phyloP scores from a whole-genome alignment of 2,797 vertebrate species.

The Platyrinchus mystaceus region DNA sequence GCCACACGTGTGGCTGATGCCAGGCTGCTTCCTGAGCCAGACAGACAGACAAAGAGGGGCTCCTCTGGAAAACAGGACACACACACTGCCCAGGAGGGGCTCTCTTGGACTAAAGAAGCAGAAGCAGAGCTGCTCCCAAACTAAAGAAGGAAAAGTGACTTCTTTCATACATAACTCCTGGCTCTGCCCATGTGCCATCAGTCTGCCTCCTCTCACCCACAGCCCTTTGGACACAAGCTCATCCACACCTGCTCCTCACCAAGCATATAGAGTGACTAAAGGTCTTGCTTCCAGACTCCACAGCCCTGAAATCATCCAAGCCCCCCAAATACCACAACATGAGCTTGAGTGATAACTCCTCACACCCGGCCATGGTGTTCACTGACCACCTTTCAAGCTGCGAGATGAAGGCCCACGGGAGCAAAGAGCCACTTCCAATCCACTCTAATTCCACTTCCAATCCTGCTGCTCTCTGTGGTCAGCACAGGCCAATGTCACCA shows the following conservation, averaged over 20 bases:
- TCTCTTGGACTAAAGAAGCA: neutral
- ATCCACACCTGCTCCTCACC: neutral
- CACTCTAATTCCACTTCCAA: neutral
- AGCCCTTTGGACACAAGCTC: neutral
- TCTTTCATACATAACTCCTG: fast-evolving
- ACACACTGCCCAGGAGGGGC: neutral
- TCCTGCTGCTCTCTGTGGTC: neutral
- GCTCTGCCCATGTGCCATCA: neutral
- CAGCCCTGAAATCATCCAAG: neutral
- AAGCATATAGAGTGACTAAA: fast-evolving
- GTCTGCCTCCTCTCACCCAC: neutral
- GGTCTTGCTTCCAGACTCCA: neutral
- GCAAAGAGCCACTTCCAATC: neutral
- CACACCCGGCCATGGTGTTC: neutral
- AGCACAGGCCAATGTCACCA: fast-evolving
- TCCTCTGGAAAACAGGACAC: neutral
- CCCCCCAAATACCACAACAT: neutral
- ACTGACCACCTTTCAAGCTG: neutral
- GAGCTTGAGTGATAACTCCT: neutral
- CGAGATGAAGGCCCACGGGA: fast-evolving
- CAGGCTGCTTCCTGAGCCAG: neutral
- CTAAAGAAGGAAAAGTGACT: neutral
- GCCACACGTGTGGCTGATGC: neutral
- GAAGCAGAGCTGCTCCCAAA: neutral
- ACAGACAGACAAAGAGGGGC: neutral